These are phyloP conservation scores for Heliangelus exortis DNA, from an alignment of 2,797 vertebrate species.

Conservation along the genomic window DNA sequence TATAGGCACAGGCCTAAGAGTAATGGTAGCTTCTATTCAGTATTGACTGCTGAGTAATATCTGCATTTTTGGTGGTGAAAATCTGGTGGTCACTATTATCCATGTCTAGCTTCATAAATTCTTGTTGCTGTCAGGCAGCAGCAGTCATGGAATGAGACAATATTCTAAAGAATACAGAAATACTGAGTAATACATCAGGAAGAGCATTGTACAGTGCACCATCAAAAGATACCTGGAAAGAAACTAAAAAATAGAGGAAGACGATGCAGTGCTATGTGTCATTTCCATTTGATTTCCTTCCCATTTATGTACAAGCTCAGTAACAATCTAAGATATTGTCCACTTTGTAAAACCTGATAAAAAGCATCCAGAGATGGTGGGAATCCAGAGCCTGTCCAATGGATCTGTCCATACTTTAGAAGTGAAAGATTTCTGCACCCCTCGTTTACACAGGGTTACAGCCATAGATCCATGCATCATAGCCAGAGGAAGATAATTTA, in stretches of 20 bases:
- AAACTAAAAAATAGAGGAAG: background rate
- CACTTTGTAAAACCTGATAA: background rate
- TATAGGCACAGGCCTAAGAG: background rate
- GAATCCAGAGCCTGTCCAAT: background rate
- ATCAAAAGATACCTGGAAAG: background rate
- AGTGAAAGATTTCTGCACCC: background rate
- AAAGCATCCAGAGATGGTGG: background rate
- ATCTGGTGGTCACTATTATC: background rate
- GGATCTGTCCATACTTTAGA: background rate
- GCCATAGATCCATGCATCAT: background rate
- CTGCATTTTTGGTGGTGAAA: background rate
- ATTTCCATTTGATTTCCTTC: background rate
- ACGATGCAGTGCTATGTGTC: background rate
- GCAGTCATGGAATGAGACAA: background rate
- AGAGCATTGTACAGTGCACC: background rate
- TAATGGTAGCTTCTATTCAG: background rate
- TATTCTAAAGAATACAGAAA: background rate
- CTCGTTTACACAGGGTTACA: background rate
- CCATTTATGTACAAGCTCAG: background rate
- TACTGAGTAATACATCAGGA: background rate
- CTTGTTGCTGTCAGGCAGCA: background rate
- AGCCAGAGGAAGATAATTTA: background rate
- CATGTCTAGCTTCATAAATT: background rate
- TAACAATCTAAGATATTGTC: background rate
- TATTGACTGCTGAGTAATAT: background rate